Percentiles rank a stretch among this genome's conserved stretches.
Evolutionary conservation across 1,140 invertebrate species (phyloP).

Genomic region (Dinoponera quadriceps): DNA sequence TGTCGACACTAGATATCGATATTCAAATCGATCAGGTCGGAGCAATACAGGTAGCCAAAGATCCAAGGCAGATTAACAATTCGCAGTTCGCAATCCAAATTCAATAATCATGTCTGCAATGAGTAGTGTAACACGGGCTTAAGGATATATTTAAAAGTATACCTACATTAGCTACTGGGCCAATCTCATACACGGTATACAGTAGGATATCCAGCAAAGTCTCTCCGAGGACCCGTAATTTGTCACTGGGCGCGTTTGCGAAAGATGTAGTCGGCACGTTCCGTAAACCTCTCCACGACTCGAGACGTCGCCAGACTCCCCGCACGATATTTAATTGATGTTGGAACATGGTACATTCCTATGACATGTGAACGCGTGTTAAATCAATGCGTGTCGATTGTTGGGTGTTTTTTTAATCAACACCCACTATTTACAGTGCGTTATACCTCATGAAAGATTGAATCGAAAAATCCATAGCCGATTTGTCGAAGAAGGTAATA

Average conservation of each 20-base stretch:
- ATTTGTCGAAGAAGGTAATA: too few relatives aligned
- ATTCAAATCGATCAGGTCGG: too few relatives aligned
- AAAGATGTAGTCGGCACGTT: conserved; percentile 84
- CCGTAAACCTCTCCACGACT: conserved; percentile 85
- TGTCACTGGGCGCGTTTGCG: conserved; percentile 89
- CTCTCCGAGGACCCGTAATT: conserved; percentile 92
- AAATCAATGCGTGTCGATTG: conserved; percentile 39
- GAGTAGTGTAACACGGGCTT: too few relatives aligned
- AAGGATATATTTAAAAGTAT: conserved; percentile 39
- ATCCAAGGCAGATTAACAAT: too few relatives aligned
- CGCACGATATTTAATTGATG: conserved; percentile 92
- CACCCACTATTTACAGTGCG: too few relatives aligned
- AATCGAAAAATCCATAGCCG: too few relatives aligned
- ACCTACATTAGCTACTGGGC: conserved; percentile 83
- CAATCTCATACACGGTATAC: conserved; percentile 88
- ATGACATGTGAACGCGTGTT: conserved; percentile 45
- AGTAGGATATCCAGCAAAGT: conserved; percentile 92
- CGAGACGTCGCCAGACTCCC: conserved; percentile 90
- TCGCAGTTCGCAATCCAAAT: too few relatives aligned
- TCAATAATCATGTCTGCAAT: too few relatives aligned
- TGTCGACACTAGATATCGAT: too few relatives aligned
- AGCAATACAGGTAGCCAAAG: too few relatives aligned
- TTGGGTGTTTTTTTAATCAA: background rate
- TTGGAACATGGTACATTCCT: conserved; percentile 93
- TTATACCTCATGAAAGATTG: too few relatives aligned